Evolutionary conservation across 1,140 invertebrate species (phyloP), one percentile per base, ranked within the genome.

Genomic region (Cyrtorhinus lividipennis): DNA sequence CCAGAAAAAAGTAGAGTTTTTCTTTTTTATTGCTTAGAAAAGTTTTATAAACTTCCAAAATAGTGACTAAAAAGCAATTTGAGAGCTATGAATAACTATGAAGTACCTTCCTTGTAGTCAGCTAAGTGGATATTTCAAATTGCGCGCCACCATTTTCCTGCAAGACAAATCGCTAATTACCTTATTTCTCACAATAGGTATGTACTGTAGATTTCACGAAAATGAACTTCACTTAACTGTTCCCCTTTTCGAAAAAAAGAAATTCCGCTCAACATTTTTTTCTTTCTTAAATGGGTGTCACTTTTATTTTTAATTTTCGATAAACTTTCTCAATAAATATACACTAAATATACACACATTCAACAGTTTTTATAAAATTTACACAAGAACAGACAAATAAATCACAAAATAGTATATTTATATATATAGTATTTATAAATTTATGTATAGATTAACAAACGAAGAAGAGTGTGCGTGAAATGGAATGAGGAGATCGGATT

Each of bases 381-480:
- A 53, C 48, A 53, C 48, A 53, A 53, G 48, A 53, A 53, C 48
- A 53, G 48, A 53, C 20, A 53, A 53, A 53, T 53, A 53, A n/a
- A 53, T 53, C 48, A 53, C 48, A 53, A 53, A 53, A 53, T 53
- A 53, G 20, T 53, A 53, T 53, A 15, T 53, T 53, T 22, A 53
- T 15, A 20, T 53, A 53, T 53, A 53, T 53, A 53, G 48, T 53
- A 53, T 53, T 53, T 53, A 53, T 53, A 53, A 53, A 13, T 53
- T 53, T 53, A 53, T 53, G 48, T 53, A 53, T 53, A 53, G 48
- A 53, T 38, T 53, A 53, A 53, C 48, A 53, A 53, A 53, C 48
- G 48, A 53, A 53, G 48, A 15, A 53, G 48, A 53, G 48, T 53
- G 48, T 53, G 48, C 48, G 48, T 53, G 48, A 53, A 53, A 53